Base-by-base conservation (phyloP, 2,797 vertebrate genomes). In the Enteromius fasciolatus region DNA sequence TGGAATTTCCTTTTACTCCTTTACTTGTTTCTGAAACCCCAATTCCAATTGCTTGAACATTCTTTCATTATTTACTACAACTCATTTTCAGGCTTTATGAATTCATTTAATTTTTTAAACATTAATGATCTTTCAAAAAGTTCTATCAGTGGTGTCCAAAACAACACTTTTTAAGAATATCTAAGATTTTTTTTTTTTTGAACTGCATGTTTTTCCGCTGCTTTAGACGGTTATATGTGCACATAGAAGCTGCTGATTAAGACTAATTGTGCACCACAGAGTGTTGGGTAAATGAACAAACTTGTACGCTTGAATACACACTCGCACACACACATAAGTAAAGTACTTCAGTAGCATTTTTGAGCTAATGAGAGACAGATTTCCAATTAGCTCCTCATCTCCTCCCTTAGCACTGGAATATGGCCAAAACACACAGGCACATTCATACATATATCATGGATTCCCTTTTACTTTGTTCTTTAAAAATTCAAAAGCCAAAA, bases 311-410 rank as follows among this genome's bases (percentile, higher is more conserved):
- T 75, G 48, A 76, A 81, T 52, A 81, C 78, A 61, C 77, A 66
- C 77, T 72, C 72, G 48, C 72, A 36, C 63, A 54, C 39, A 59
- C 68, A 67, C 76, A 78, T 41, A 85, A 44, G 67, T 54, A 85
- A 74, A 57, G 74, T 77, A 83, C 81, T 84, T 81, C 82, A 84
- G 70, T 81, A 78, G 77, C 78, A 81, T 75, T 76, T 72, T 76
- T 78, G 64, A 63, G 68, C 78, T 88, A 86, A 88, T 85, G 68
- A 83, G 83, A 85, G 81, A 88, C 81, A 87, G 87, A 87, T 87
- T 87, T 86, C 82, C 74, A 85, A 79, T 87, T 85, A 85, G 78
- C 86, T 75, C 63, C 57, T 84, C 76, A 87, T 86, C 85, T 83
- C 79, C 64, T 86, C 81, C 85, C 84, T 83, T 81, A 87, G 82